These are phyloP conservation scores for Nycticorax nycticorax DNA, from an alignment of 2,113 vertebrate genomes.

Conservation along the genomic window DNA sequence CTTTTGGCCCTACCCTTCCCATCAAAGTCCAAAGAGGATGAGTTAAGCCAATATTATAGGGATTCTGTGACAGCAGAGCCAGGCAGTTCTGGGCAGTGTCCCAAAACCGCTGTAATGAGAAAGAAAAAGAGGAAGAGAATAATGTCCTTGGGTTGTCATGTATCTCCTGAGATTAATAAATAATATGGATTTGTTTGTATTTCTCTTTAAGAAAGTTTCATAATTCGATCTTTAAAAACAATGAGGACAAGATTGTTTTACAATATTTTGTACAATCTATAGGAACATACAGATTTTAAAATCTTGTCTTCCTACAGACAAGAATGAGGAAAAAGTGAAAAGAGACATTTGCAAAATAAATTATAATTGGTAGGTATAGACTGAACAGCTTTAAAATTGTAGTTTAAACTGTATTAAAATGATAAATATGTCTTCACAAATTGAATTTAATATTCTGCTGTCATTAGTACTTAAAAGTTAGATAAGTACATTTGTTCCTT, in stretches of 20 bases:
- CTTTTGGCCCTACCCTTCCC: not conserved
- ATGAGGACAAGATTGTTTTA: not conserved
- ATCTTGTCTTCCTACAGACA: not conserved
- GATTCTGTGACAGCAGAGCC: not conserved
- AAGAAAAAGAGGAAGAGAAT: not conserved
- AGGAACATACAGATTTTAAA: not conserved
- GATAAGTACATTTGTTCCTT: conserved; percentile 23
- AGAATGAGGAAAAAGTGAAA: not conserved
- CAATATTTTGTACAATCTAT: not conserved
- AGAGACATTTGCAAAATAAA: conserved; percentile 3
- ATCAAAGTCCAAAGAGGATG: not conserved
- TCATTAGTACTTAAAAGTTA: conserved; percentile 12
- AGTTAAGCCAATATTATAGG: not conserved
- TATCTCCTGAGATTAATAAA: not conserved
- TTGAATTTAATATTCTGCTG: conserved; percentile 20
- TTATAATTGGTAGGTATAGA: not conserved
- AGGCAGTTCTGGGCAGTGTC: not conserved
- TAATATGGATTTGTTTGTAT: not conserved
- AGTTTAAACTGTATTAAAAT: conserved; percentile 13
- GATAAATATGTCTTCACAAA: conserved; percentile 21
- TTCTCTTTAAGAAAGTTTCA: not conserved
- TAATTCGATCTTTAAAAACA: not conserved
- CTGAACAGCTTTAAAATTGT: not conserved
- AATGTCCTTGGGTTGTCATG: not conserved
- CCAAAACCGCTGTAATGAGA: not conserved